These are phyloP conservation scores for Scolanthus callimorphus DNA, from an alignment of 92 coral and sea anemone genomes.

Conservation along the genomic window DNA sequence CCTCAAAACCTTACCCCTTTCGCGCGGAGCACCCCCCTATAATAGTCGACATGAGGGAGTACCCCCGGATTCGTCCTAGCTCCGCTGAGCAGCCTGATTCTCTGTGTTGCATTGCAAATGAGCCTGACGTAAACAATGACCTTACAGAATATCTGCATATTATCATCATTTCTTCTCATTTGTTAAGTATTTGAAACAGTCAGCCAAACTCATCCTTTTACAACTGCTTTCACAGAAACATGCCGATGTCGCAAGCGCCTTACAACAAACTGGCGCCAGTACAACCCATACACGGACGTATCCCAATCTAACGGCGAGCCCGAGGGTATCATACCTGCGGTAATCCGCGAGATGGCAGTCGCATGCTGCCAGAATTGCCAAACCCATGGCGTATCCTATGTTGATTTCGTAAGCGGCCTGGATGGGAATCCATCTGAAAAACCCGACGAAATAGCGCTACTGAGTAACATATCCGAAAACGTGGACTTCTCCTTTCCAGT, in stretches of 20 bases:
- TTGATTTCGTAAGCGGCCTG: constrained; percentile 18
- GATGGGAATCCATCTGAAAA: constrained; percentile 27
- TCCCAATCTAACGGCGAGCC: constrained; percentile 14
- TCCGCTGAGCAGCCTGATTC: too few relatives aligned
- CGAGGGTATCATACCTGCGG: constrained; percentile 42
- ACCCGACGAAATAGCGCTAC: constrained; percentile 24
- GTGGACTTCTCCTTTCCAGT: constrained; percentile 50
- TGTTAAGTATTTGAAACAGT: too few relatives aligned
- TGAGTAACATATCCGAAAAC: constrained; percentile 31
- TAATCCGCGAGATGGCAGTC: constrained; percentile 16
- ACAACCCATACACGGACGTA: constrained; percentile 37
- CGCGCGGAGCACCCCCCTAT: too few relatives aligned
- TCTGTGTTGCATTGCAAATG: too few relatives aligned
- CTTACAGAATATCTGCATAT: too few relatives aligned
- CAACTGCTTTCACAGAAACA: constrained; percentile 29
- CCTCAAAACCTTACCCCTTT: too few relatives aligned
- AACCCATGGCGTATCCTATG: constrained; percentile 32
- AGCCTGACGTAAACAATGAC: too few relatives aligned
- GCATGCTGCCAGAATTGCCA: constrained; percentile 35
- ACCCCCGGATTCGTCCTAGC: too few relatives aligned
- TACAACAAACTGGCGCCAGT: constrained; percentile 51
- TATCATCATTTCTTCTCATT: too few relatives aligned
- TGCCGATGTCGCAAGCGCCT: constrained; percentile 36
- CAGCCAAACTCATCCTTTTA: too few relatives aligned
- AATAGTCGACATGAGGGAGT: too few relatives aligned